A percentile compares a stretch with the other conserved stretches of the same genome.
Evolutionary conservation across 1,140 invertebrate species (phyloP).

Genomic region (Orius insidiosus): DNA sequence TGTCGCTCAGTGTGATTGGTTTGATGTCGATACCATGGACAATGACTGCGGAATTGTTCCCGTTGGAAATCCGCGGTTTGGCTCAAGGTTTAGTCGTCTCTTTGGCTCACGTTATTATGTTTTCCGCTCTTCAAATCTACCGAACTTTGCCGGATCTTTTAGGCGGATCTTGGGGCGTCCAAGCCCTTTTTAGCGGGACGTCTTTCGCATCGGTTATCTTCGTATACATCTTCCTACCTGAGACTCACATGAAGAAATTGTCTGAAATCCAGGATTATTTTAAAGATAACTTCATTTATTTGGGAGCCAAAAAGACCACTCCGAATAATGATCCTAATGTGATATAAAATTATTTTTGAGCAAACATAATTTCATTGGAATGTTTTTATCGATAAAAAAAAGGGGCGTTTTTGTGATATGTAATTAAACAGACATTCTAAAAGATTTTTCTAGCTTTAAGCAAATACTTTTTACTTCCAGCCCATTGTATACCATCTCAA

Average conservation of each 20-base stretch:
- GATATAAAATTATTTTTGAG: neutral
- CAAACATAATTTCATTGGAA: neutral
- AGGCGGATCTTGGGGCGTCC: constrained; percentile 34
- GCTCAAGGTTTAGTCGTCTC: constrained; percentile 31
- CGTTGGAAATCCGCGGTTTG: constrained; percentile 37
- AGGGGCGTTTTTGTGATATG: neutral
- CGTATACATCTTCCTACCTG: constrained; percentile 43
- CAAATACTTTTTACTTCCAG: neutral
- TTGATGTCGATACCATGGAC: constrained; percentile 40
- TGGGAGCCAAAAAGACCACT: constrained; percentile 6
- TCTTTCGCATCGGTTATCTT: constrained; percentile 37
- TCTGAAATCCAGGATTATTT: constrained; percentile 49
- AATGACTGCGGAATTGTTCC: constrained; percentile 41
- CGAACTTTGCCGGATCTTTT: constrained; percentile 28
- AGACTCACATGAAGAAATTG: constrained; percentile 50
- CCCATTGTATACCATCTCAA: neutral
- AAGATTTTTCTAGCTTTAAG: neutral
- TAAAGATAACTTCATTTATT: constrained; percentile 24
- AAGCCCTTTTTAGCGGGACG: constrained; percentile 49
- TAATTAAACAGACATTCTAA: neutral
- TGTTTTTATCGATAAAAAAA: neutral
- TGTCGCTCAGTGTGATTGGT: constrained; percentile 36
- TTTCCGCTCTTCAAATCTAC: constrained; percentile 32
- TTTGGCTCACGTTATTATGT: constrained; percentile 35
- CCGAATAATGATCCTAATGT: neutral